Evolutionary conservation across 2,797 vertebrate species (phyloP).

Genomic region (Microctenopoma lineatum): DNA sequence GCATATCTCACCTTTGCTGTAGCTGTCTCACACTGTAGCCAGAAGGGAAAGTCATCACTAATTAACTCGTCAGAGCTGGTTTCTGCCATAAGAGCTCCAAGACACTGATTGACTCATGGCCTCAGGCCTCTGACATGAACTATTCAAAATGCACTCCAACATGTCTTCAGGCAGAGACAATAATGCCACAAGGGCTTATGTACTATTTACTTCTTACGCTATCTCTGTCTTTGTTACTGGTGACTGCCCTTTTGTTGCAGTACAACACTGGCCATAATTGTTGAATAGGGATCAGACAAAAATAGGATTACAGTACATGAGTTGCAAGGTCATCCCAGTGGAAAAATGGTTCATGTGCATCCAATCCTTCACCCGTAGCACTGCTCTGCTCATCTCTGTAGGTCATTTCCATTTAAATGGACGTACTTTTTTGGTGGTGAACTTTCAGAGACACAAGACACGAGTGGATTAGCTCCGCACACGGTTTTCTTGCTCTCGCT

Average conservation of each 20-base stretch:
- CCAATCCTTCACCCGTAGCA: slow-evolving; percentile 65
- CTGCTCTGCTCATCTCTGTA: slow-evolving; percentile 35
- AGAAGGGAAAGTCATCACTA: slow-evolving; percentile 69
- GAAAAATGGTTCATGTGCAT: slow-evolving; percentile 59
- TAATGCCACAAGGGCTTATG: slow-evolving; percentile 56
- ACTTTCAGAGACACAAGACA: slow-evolving; percentile 48
- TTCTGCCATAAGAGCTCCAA: slow-evolving; percentile 65
- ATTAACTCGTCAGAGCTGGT: slow-evolving; percentile 73
- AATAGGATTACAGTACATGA: not conserved
- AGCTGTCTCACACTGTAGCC: slow-evolving; percentile 52
- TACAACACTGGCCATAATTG: slow-evolving; percentile 17
- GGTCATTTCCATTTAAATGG: slow-evolving; percentile 76
- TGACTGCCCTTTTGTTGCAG: slow-evolving; percentile 6
- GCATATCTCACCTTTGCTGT: slow-evolving; percentile 60
- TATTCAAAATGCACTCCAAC: slow-evolving; percentile 60
- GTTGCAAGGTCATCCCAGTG: slow-evolving; percentile 47
- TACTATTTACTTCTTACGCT: slow-evolving; percentile 53
- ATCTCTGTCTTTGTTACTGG: slow-evolving; percentile 20
- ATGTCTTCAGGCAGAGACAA: slow-evolving; percentile 51
- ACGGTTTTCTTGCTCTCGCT: slow-evolving; percentile 33
- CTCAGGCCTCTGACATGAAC: slow-evolving; percentile 58
- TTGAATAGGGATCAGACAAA: slow-evolving; percentile 23
- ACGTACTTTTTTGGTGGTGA: slow-evolving; percentile 38
- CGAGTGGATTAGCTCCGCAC: slow-evolving; percentile 54
- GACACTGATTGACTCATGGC: slow-evolving; percentile 72